Percentiles rank a stretch among this genome's conserved stretches.
Conservation (phyloP, 2,888 invertebrate species). For the Petrolisthes manimaculis region DNA sequence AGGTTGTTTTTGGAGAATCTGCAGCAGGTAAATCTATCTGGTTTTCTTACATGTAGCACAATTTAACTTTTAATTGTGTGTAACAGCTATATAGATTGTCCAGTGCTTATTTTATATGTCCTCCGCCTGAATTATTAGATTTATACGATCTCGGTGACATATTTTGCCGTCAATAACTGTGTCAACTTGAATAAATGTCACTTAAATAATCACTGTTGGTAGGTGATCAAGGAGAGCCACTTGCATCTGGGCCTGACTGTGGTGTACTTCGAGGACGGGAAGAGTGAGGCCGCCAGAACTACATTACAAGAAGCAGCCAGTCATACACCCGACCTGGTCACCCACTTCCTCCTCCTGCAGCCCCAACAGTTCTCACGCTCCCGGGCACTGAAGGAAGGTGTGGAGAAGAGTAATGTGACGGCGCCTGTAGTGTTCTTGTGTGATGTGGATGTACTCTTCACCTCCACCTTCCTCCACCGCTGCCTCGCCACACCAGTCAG, state of each 20-base stretch:
- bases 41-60: background rate
- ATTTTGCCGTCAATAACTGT: too few species aligned
- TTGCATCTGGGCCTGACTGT: conserved; percentile 1
- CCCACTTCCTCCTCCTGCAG: background rate
- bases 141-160: too few species aligned
- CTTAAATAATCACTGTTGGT: too few species aligned
- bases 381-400: conserved; percentile 16
- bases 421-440: conserved; percentile 22
- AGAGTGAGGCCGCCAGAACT: background rate
- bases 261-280: conserved; percentile 15
- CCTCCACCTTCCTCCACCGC: background rate
- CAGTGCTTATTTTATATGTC: too few species aligned
- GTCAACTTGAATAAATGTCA: too few species aligned
- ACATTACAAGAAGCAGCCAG: background rate
- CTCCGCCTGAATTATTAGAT: too few species aligned
- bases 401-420: background rate
- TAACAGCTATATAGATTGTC: too few species aligned
- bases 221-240: background rate
- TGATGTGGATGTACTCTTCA: conserved; percentile 19
- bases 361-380: conserved; percentile 19
- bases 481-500: conserved; percentile 23
- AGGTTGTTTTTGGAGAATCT: conserved; percentile 7
- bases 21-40: background rate
- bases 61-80: too few species aligned
- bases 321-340: background rate